phyloP scores from a whole-genome alignment of 2,797 vertebrate species.

The Danio tinwini region DNA sequence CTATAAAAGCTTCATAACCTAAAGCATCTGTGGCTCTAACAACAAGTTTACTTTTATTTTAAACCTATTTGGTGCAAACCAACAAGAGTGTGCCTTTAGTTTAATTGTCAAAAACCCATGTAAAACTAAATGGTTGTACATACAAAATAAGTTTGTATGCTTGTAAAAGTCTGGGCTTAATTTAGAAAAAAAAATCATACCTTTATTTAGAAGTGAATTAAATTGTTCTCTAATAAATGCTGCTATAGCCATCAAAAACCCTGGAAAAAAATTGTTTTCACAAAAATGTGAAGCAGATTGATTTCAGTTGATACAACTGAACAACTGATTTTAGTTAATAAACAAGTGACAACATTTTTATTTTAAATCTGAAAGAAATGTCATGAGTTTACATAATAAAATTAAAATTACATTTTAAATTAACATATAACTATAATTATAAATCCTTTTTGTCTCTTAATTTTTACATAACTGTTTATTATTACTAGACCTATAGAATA shows the following conservation, averaged over 20 bases:
- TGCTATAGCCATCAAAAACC: neutral
- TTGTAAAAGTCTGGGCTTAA: no score
- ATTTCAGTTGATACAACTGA: no score
- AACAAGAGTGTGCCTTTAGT: neutral
- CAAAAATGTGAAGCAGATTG: neutral
- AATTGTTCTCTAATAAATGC: neutral
- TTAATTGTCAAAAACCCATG: neutral
- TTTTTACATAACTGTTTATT: neutral
- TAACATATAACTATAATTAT: no score
- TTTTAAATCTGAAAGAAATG: neutral
- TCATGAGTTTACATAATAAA: neutral
- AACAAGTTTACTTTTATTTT: neutral
- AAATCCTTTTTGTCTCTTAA: no score
- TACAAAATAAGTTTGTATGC: no score
- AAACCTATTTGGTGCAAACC: neutral
- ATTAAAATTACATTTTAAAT: no score
- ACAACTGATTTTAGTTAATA: neutral
- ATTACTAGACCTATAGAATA: neutral
- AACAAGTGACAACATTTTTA: no score
- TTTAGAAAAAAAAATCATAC: neutral
- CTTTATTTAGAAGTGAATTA: neutral
- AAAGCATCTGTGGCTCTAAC: neutral
- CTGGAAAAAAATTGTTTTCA: neutral
- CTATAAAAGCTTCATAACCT: conserved; percentile 1
- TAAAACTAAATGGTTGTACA: no score